Evolutionary conservation across 2,113 vertebrate species (phyloP).

Genomic region (Vulpes lagopus): DNA sequence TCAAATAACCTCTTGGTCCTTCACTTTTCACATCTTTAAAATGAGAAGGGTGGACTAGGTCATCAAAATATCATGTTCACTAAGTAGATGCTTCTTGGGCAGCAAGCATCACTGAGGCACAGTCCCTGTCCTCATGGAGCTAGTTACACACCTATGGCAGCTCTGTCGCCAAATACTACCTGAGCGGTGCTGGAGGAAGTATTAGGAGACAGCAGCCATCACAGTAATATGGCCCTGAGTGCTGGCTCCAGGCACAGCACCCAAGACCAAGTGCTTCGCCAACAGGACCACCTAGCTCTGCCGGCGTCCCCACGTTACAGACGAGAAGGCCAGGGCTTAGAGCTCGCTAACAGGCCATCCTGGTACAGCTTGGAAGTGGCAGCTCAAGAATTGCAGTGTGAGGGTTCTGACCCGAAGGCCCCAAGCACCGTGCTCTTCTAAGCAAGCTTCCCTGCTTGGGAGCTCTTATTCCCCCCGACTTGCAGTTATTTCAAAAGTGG

Average conservation of each 20-base stretch:
- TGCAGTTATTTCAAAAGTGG: not conserved
- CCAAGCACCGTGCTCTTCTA: not conserved
- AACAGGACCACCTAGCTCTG: not conserved
- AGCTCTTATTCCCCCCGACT: not conserved
- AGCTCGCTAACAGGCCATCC: not conserved
- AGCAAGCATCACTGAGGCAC: not conserved
- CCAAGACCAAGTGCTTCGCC: fast-evolving
- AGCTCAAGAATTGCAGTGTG: not conserved
- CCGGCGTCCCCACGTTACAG: not conserved
- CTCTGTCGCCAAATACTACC: not conserved
- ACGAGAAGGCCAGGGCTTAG: not conserved
- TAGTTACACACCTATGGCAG: not conserved
- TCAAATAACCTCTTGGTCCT: not conserved
- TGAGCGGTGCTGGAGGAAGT: not conserved
- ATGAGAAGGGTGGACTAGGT: not conserved
- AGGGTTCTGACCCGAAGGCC: not conserved
- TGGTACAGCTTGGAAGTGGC: not conserved
- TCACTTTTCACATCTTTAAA: not conserved
- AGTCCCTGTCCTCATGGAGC: not conserved
- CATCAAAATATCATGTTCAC: not conserved
- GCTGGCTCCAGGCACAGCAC: not conserved
- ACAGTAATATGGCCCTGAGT: not conserved
- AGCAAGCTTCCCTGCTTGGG: not conserved
- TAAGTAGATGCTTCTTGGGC: not conserved
- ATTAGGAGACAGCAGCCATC: not conserved